Evolutionary conservation across 2,113 vertebrate species (phyloP), one percentile per base, ranked within the genome.

Genomic region (Rissa tridactyla): DNA sequence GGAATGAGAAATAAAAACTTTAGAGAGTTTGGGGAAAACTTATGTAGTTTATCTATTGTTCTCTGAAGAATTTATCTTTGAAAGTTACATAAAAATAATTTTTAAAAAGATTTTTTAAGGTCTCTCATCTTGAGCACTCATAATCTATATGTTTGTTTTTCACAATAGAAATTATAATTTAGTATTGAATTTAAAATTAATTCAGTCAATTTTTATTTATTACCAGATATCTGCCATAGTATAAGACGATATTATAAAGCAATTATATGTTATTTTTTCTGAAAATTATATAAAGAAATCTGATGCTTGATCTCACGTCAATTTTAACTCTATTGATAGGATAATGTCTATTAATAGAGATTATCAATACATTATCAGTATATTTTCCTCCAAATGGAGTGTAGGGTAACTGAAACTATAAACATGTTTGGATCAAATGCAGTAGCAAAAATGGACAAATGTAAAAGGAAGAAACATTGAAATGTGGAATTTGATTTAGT

Each of bases 371-470:
- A 0, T n/a, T 32, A 55, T 8, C 10, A 65, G 5, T 11, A 18
- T 34, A 26, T 88, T 91, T 81, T 61, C 21, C 6, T 77, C 32
- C 34, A 66, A 76, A 66, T 22, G 4, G 4, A 61, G 29, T 36
- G 72, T 47, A 91, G 1, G 3, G 3, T 82, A 42, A 57, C 7
- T n/a, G 34, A 82, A 81, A 72, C 5, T n/a, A 15, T 32, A 29
- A 6, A 55, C 0, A 29, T 6, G 0, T 46, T 51, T 76, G 27
- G 9, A 55, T 60, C 20, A 68, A 82, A 77, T 52, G 11, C 1
- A 5, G 8, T 42, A 36, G 6, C 19, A 36, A 51, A 76, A 88
- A 57, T 47, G 8, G 25, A 42, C 5, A 30, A 23, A 73, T 23
- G 15, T 49, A 44, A 38, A 29, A 64, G 55, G 10, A 54, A 10